phyloP scores from a whole-genome alignment of 2,888 invertebrate species.

The Eupelmus urozonus region DNA sequence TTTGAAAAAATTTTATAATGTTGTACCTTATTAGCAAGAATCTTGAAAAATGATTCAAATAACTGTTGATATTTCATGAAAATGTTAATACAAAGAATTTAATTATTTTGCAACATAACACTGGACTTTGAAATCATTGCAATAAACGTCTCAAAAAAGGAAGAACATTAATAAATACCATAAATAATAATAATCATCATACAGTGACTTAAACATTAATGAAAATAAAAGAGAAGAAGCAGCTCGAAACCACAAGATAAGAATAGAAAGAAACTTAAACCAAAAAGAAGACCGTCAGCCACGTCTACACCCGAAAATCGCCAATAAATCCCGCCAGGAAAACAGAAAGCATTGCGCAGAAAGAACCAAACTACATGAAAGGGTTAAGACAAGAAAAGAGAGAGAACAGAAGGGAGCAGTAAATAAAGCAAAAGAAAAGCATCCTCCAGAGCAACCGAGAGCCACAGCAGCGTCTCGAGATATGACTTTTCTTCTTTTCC shows the following conservation, averaged over 20 bases:
- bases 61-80: no score
- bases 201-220: no score
- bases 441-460: background rate
- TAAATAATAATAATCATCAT: background rate
- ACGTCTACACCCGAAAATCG: no score
- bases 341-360: no score
- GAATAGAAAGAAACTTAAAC: background rate
- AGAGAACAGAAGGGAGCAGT: background rate
- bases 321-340: background rate
- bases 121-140: no score
- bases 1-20: no score
- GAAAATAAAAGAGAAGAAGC: conserved; percentile 6
- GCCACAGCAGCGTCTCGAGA: background rate
- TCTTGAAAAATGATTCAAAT: no score
- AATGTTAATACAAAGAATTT: no score
- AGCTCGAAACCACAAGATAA: conserved; percentile 2
- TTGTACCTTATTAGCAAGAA: no score
- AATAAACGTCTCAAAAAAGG: background rate
- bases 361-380: background rate
- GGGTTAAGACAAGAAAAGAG: background rate
- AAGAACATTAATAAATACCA: conserved; percentile 6
- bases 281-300: background rate
- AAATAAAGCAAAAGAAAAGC: conserved; percentile 21
- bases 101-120: no score
- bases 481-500: conserved; percentile 14